These are phyloP conservation scores for Ailuropoda melanoleuca DNA, from an alignment of 2,113 vertebrate genomes.

Conservation along the genomic window DNA sequence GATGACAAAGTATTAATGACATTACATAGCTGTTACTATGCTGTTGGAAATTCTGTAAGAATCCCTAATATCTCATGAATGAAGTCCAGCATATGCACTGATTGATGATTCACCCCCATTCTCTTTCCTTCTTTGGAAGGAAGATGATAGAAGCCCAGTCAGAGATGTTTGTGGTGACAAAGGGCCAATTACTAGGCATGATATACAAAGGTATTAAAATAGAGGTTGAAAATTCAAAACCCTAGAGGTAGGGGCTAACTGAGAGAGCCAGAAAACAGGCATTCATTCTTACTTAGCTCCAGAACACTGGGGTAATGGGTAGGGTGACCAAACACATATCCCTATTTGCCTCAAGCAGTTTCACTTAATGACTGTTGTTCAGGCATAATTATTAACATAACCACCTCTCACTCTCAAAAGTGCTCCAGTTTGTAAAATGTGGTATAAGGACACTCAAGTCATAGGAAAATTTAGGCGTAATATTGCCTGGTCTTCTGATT, in stretches of 20 bases:
- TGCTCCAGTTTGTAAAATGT: not conserved
- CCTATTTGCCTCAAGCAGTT: not conserved
- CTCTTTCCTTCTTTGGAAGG: not conserved
- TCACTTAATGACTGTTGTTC: not conserved
- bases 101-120: not conserved
- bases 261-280: not conserved
- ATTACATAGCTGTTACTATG: not conserved
- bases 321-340: not conserved
- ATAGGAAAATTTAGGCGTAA: not conserved
- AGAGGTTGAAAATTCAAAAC: constrained; percentile 8
- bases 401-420: not conserved
- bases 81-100: not conserved
- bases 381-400: constrained; percentile 26
- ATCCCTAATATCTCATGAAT: not conserved
- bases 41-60: constrained; percentile 28
- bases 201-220: constrained; percentile 4
- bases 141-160: not conserved
- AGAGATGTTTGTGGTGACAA: not conserved
- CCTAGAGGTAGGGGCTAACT: not conserved
- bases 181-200: not conserved
- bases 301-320: not conserved
- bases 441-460: not conserved
- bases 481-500: not conserved
- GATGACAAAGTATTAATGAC: not conserved
- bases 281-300: not conserved